Evolutionary conservation across 2,797 vertebrate genomes (phyloP), one percentile per base, ranked within the genome.

Genomic region (Novumbra hubbsi): DNA sequence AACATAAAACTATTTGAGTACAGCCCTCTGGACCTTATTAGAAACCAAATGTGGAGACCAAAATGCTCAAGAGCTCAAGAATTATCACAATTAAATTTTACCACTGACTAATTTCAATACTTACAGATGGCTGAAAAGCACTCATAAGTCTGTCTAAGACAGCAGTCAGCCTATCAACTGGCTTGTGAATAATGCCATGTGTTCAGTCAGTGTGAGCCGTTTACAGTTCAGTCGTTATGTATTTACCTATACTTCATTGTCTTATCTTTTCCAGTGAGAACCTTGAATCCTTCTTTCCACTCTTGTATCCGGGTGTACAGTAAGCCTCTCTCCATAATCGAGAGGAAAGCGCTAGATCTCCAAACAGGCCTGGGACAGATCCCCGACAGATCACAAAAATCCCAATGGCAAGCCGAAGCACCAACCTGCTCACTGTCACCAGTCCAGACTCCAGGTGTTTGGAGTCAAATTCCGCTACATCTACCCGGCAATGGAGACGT

Each of bases 401-500:
- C 79, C 87, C 83, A 73, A 80, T 81, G 17, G 27, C 57, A 75
- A 30, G 30, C 63, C n/a, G 19, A 27, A 30, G 62, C 81, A 73
- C 86, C 87, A 75, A 52, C 78, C 81, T 65, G 73, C 74, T 85
- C 79, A 73, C 78, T 83, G 79, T 85, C 85, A 86, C 84, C 84
- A 83, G 83, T 90, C 90, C 85, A 88, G 82, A 83, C 68, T 65
- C 16, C 38, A 16, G 12, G 63, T 19, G 24, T 21, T 11, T 24
- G 60, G 12, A 27, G 27, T 14, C 24, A 30, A 81, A 76, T 80
- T 85, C 81, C 55, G 62, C 63, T 81, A 70, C 60, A 78, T 91
- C 71, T 4, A 83, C 81, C 62, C 80, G 81, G 79, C 49, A 8
- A 87, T 84, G 70, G 71, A 69, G 73, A 64, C 73, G 70, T 88